Conservation (phyloP, 2,797 vertebrate genomes). For the Hippocampus kuda region DNA sequence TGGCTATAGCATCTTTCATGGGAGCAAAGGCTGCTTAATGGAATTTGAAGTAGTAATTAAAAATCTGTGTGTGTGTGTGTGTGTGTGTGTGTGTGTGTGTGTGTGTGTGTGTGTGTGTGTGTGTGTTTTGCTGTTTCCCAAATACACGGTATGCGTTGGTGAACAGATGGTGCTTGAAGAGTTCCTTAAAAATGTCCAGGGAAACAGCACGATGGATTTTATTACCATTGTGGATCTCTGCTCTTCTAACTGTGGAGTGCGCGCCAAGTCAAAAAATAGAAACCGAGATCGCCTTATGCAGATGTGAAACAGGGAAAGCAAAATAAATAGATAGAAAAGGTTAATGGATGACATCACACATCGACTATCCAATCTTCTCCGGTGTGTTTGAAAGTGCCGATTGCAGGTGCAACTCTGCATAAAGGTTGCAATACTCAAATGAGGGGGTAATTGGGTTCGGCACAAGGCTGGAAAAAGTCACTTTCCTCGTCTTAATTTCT, state of each 20-base stretch:
- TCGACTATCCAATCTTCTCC: slow-evolving; percentile 15
- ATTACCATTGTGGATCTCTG: not conserved
- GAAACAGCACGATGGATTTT: not conserved
- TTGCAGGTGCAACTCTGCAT: slow-evolving; percentile 27
- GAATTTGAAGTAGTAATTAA: not conserved
- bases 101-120: not conserved
- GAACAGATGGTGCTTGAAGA: not conserved
- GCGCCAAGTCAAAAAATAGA: not conserved
- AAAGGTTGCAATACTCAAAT: slow-evolving; percentile 44
- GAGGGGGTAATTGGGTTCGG: slow-evolving; percentile 49
- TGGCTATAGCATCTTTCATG: not conserved
- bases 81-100: not conserved
- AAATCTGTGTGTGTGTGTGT: not conserved
- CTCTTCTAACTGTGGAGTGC: not conserved
- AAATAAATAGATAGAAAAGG: slow-evolving; percentile 5
- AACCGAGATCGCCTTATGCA: not conserved
- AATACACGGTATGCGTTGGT: not conserved
- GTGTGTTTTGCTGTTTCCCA: not conserved
- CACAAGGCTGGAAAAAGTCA: slow-evolving; percentile 29
- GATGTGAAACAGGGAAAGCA: not conserved
- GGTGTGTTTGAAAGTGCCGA: slow-evolving; percentile 11
- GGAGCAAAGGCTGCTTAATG: not conserved
- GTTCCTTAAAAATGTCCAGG: not conserved
- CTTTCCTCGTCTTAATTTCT: slow-evolving; percentile 26
- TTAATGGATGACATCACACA: slow-evolving; percentile 35